Conservation (phyloP, 2,888 invertebrate genomes). For the Amphipoea oculea region DNA sequence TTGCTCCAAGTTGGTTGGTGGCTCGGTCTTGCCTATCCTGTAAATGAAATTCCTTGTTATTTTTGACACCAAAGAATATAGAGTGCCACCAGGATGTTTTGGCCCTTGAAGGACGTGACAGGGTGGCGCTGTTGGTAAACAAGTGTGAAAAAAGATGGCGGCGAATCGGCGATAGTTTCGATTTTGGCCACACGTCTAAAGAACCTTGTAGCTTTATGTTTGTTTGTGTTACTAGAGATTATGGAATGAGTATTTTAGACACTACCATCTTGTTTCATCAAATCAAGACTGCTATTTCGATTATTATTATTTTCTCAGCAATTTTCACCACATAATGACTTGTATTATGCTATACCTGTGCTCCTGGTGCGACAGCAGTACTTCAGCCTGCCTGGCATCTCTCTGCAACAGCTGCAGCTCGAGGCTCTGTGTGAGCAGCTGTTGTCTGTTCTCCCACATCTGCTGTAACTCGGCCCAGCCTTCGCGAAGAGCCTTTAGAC, state of each 20-base stretch:
- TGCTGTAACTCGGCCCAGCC: conserved; percentile 99
- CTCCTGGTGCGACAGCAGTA: conserved; percentile 99
- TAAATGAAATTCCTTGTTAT: conserved; percentile 18
- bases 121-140: not conserved
- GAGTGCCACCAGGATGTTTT: not conserved
- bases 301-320: not conserved
- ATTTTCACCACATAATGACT: not conserved
- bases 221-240: not conserved
- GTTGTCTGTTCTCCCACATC: conserved; percentile 99
- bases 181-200: not conserved
- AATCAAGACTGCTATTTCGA: not conserved
- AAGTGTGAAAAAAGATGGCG: not conserved
- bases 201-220: not conserved
- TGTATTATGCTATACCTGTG: conserved; percentile 91
- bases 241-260: not conserved
- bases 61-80: not conserved
- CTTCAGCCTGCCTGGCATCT: conserved; percentile 99
- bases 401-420: conserved; percentile 98
- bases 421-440: conserved; percentile 97
- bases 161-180: no score
- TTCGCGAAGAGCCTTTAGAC: conserved; percentile 99
- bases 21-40: conserved; percentile 97
- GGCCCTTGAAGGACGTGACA: not conserved
- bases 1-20: conserved; percentile 98
- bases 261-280: not conserved